Conservation (phyloP, 2,797 vertebrate species). For the Ambastaia sidthimunki region DNA sequence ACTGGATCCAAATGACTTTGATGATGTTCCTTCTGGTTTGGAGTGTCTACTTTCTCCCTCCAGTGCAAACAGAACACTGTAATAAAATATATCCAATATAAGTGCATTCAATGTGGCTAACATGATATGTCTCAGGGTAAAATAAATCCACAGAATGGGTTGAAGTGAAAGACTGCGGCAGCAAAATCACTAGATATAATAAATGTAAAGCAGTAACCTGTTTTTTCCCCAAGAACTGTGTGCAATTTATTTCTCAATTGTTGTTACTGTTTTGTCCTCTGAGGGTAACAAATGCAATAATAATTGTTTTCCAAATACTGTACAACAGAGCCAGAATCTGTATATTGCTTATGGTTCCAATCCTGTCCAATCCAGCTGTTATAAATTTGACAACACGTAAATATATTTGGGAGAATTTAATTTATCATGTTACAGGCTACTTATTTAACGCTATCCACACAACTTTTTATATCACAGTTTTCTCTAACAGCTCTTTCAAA, state of each 20-base stretch:
- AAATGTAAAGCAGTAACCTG: neutral
- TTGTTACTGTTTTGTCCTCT: neutral
- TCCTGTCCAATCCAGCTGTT: no score
- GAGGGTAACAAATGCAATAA: neutral
- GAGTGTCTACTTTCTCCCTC: neutral
- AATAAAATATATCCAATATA: neutral
- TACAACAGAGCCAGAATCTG: no score
- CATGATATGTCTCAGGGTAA: no score
- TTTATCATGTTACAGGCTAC: no score
- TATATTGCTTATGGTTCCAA: neutral
- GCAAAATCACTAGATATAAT: neutral
- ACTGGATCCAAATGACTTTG: neutral
- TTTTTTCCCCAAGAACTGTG: neutral
- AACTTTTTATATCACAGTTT: no score
- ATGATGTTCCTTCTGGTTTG: neutral
- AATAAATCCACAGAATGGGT: no score
- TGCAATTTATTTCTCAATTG: neutral
- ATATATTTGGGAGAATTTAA: no score
- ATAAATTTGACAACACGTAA: no score
- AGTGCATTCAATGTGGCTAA: neutral
- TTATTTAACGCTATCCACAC: no score
- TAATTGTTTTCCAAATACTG: neutral
- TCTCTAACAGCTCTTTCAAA: no score
- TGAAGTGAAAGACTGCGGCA: neutral
- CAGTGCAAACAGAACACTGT: neutral